These are phyloP conservation scores for Struthidea cinerea DNA, from an alignment of 2,113 vertebrate species.

Conservation along the genomic window DNA sequence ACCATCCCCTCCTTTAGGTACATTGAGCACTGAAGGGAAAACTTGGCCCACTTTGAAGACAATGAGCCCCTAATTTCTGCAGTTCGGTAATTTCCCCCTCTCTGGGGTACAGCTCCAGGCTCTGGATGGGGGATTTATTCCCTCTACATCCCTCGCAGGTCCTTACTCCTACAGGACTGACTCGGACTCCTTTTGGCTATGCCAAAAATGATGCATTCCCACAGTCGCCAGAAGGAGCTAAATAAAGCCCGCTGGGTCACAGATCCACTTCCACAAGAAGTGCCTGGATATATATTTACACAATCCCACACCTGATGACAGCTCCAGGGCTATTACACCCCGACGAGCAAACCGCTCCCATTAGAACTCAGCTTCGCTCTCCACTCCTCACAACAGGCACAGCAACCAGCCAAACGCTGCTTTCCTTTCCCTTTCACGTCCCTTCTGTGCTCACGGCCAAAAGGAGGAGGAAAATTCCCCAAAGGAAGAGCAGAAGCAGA, in stretches of 20 bases:
- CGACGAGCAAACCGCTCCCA: neutral
- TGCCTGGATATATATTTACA: neutral
- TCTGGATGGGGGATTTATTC: neutral
- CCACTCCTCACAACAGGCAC: neutral
- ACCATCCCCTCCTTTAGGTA: neutral
- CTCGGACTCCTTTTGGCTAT: neutral
- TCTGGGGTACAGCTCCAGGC: neutral
- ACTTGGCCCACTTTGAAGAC: fast-evolving
- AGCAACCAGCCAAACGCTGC: neutral
- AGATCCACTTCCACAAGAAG: neutral
- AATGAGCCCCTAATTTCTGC: neutral
- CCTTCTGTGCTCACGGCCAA: neutral
- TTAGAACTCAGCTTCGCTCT: fast-evolving
- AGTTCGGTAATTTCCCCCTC: neutral
- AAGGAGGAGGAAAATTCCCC: neutral
- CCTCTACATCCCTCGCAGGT: neutral
- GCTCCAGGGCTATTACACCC: neutral
- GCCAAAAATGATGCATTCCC: neutral
- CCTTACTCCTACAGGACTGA: neutral
- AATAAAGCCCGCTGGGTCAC: neutral
- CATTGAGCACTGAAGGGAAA: neutral
- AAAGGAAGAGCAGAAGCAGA: neutral
- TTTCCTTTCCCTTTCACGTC: neutral
- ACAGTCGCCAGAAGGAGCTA: neutral
- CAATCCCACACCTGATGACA: neutral